phyloP scores from a whole-genome alignment of 2,888 invertebrate genomes.

The Metalampra italica region DNA sequence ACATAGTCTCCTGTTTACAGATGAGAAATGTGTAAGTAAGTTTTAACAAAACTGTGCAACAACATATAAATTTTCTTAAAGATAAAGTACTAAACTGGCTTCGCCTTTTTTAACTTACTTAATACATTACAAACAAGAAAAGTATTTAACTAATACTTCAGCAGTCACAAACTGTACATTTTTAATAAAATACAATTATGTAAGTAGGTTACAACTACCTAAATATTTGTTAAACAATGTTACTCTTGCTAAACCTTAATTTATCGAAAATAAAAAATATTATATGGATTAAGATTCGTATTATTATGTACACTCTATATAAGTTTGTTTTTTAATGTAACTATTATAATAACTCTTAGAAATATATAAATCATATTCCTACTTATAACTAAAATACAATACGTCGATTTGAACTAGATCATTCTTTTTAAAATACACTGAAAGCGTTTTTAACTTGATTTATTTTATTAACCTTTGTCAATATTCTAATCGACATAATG shows the following conservation, averaged over 20 bases:
- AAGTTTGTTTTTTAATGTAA: slow-evolving; percentile 18
- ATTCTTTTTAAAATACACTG: too few relatives aligned
- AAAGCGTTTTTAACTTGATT: not conserved
- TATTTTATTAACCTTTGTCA: not conserved
- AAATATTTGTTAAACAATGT: not conserved
- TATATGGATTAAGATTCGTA: not conserved
- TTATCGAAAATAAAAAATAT: too few relatives aligned
- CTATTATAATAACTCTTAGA: slow-evolving; percentile 3
- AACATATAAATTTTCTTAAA: slow-evolving; percentile 46
- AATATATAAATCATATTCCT: not conserved
- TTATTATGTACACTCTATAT: slow-evolving; percentile 32
- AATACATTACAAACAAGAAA: slow-evolving; percentile 38
- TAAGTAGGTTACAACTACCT: not conserved
- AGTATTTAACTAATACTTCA: slow-evolving; percentile 32
- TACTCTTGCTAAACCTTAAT: too few relatives aligned
- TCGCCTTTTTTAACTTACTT: slow-evolving; percentile 38
- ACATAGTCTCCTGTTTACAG: slow-evolving; percentile 54
- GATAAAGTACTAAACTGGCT: slow-evolving; percentile 34
- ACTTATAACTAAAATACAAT: not conserved
- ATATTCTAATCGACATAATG: not conserved
- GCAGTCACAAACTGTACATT: slow-evolving; percentile 44
- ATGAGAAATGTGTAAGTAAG: slow-evolving; percentile 39
- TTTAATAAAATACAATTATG: slow-evolving; percentile 40
- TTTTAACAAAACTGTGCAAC: slow-evolving; percentile 55
- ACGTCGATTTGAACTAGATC: not conserved